Percentiles rank a stretch among this genome's conserved stretches.
Evolutionary conservation across 2,888 invertebrate genomes (phyloP).

Genomic region (Eupithecia centaureata): DNA sequence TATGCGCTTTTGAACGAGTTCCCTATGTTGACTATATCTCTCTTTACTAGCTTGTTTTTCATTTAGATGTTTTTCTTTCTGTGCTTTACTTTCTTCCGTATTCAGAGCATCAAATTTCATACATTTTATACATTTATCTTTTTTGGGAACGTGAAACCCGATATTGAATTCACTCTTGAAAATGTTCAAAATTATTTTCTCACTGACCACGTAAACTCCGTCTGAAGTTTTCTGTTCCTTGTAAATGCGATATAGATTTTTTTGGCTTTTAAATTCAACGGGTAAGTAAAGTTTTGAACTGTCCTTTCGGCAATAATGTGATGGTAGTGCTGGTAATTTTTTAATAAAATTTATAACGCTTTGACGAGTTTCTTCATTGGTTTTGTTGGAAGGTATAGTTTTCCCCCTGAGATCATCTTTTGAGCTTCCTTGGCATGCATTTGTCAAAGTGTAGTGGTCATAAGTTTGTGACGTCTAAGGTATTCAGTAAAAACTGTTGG

Average conservation of each 20-base stretch:
- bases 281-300: background rate
- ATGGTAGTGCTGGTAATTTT: background rate
- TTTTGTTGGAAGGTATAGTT: background rate
- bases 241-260: background rate
- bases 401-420: background rate
- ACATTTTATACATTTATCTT: conserved; percentile 28
- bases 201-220: background rate
- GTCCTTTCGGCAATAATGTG: background rate
- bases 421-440: background rate
- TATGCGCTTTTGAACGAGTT: background rate
- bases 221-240: background rate
- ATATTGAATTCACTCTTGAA: conserved; percentile 36
- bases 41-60: conserved; percentile 5
- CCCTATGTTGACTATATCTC: background rate
- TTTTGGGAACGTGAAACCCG: conserved; percentile 31
- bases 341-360: background rate
- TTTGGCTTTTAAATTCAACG: background rate
- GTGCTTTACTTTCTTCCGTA: background rate
- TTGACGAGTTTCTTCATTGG: background rate
- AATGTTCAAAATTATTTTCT: conserved; percentile 27
- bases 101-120: conserved; percentile 6
- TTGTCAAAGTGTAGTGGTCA: background rate
- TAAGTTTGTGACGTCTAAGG: no score
- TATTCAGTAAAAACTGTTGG: no score
- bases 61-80: background rate